These are phyloP conservation scores for Macrocentrus cingulum DNA, from an alignment of 1,140 invertebrate species.

Conservation along the genomic window DNA sequence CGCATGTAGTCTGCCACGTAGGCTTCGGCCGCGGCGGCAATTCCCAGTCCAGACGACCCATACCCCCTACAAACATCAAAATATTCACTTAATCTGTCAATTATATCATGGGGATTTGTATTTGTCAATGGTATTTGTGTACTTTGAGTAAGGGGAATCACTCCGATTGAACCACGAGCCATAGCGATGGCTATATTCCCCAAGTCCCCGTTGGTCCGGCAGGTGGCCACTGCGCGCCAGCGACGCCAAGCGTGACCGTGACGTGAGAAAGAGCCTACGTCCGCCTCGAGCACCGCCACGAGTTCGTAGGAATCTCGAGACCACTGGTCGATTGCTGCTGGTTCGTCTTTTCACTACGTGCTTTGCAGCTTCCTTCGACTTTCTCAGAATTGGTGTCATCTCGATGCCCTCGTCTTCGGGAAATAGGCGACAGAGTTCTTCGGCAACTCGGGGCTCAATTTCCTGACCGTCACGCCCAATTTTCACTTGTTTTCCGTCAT, in stretches of 20 bases:
- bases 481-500: conserved; percentile 97
- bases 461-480: conserved; percentile 98
- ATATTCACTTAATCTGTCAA: too few species aligned
- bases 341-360: conserved; percentile 56
- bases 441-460: conserved; percentile 92
- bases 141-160: conserved; percentile 53
- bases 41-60: conserved; percentile 48
- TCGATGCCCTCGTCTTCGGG: conserved; percentile 90
- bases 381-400: conserved; percentile 84
- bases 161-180: conserved; percentile 50
- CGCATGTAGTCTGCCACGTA: conserved; percentile 79
- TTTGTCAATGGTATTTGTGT: too few species aligned
- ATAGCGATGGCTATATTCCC: conserved; percentile 51
- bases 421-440: conserved; percentile 92
- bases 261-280: conserved; percentile 52
- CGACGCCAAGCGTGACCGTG: conserved; percentile 55
- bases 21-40: conserved; percentile 71
- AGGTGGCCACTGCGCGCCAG: conserved; percentile 50
- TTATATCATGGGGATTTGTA: too few species aligned
- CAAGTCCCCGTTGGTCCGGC: conserved; percentile 45
- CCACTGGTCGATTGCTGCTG: conserved; percentile 58
- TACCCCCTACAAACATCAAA: conserved; percentile 44
- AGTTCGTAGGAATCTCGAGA: conserved; percentile 56
- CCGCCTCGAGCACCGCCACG: conserved; percentile 56
- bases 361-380: conserved; percentile 83